Evolutionary conservation across 1,140 invertebrate genomes (phyloP), one percentile per base, ranked within the genome.

Genomic region (Pachypeltis micranthus): DNA sequence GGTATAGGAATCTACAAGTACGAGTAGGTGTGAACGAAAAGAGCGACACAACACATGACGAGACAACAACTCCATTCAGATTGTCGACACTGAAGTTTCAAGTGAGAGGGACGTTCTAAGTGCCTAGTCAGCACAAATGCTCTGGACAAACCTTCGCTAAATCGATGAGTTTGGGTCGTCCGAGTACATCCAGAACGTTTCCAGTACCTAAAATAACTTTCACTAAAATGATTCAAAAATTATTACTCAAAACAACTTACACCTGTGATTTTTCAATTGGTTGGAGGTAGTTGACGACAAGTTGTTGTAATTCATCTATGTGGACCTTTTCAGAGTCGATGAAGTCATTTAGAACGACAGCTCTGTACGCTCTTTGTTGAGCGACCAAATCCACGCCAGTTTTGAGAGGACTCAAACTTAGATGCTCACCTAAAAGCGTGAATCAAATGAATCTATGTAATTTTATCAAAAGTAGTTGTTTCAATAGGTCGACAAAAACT

Each of bases 271-370:
- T 83, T 74, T 91, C 86, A 66, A 96, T 75, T 23, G 91, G 90
- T 68, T 85, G 80, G 61, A 96, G 76, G 74, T 92, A 94, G 71
- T 86, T 90, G 68, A 84, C 87, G 60, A 91, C 78, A 58, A 96
- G 79, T 57, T 83, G 86, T 70, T 92, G 88, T 69, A 96, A 77
- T 76, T 96, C 93, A 29, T 84, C 82, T 31, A 96, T 86, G 80
- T 94, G 89, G 0, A 87, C 85, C 70, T 83, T 85, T 75, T 98
- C 93, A 25, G 92, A 94, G 70, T 96, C 92, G 63, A 94, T 84
- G 26, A 98, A 82, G 78, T 95, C 93, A 73, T 91, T 90, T 54
- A 96, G 76, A n/a, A 95, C 90, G 68, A 93, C 83, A 70, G 84
- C 83, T 62, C 86, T 74, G 74, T 89, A 89, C 4, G 79, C 71